Evolutionary conservation across 2,888 invertebrate species (phyloP), one percentile per base, ranked within the genome.

Genomic region (Cabera pusaria): DNA sequence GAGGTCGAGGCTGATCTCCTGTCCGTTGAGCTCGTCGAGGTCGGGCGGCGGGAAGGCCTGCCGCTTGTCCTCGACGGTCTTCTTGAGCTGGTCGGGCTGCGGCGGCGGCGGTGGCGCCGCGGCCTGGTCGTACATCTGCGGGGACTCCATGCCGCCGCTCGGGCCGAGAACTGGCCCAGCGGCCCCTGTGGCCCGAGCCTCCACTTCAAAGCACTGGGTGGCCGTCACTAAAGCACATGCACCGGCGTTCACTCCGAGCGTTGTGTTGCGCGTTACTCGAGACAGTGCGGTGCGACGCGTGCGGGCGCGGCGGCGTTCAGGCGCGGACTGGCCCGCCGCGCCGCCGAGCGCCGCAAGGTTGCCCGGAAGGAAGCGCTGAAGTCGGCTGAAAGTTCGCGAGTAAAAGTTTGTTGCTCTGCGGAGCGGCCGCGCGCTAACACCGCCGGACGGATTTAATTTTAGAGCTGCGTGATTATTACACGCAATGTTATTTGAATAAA

Each of bases 1-100:
- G 53, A 98, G 90, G 71, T 98, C 97, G 68, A 98, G 90, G 52
- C 96, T 96, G 75, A 97, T 96, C 84, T 98, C 98, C 56, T 97
- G 96, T 40, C 95, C 95, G 77, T 96, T 97, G 65, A 98, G 91
- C 76, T 97, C 97, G 72, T 95, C 95, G 46, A 97, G 86, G 70
- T 97, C 96, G 44, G 94, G 94, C 41, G 95, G 94, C 45, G 94
- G 93, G 79, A 94, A 95, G 42, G 94, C 91, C 61, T 93, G 90
- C 63, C 95, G 90, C 63, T 92, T 92, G 57, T 93, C 93, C 50
- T 93, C 92, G 50, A 91, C 82, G 54, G 90, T 83, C 59, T 89
- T 90, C 70, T 90, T 90, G 51, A 90, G 81, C 44, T 50, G 51
- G 69, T 90, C 90, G 48, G 91, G 90, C 58, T 92, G 92, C 52